Percentiles rank a stretch among this genome's conserved stretches.
Conservation (phyloP, 1,140 invertebrate species). For the Euglossa dilemma region DNA sequence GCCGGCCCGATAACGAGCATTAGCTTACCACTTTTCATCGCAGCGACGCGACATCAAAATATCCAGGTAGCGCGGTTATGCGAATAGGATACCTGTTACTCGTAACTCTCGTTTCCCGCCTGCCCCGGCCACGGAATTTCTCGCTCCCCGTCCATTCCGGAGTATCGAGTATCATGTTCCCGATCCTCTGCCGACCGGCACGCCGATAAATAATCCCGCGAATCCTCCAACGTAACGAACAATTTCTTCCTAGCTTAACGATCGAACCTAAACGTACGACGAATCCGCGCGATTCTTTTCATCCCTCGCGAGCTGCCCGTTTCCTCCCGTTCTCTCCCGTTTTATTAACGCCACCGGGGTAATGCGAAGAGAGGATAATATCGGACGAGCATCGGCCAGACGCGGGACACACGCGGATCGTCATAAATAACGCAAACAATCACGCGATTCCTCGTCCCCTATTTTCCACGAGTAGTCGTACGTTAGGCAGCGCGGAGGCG, state of each 20-base stretch:
- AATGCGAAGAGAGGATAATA: conserved; percentile 63
- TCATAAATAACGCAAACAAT: conserved; percentile 79
- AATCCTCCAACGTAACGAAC: conserved; percentile 31
- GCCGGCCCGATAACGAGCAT: conserved; percentile 44
- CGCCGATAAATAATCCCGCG: conserved; percentile 8
- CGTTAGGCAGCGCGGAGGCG: conserved; percentile 61
- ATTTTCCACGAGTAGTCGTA: conserved; percentile 29
- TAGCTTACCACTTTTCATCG: conserved; percentile 52
- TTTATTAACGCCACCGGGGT: conserved; percentile 38
- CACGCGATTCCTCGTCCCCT: conserved; percentile 53
- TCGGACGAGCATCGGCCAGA: conserved; percentile 64
- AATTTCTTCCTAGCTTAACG: conserved; percentile 34
- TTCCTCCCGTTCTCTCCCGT: not conserved
- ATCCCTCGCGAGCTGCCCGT: too few relatives aligned
- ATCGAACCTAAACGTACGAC: conserved; percentile 1
- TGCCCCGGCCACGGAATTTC: not conserved
- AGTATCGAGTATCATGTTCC: conserved; percentile 23
- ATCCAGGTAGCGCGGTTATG: conserved; percentile 26
- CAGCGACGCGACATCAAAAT: conserved; percentile 43
- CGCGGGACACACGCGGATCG: conserved; percentile 37
- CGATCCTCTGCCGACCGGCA: too few relatives aligned
- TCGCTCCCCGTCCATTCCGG: not conserved
- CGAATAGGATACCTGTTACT: conserved; percentile 39
- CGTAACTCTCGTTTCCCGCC: conserved; percentile 30
- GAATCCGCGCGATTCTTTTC: not conserved